Conservation (phyloP, 2,888 invertebrate genomes). For the Punctoribates punctum region DNA sequence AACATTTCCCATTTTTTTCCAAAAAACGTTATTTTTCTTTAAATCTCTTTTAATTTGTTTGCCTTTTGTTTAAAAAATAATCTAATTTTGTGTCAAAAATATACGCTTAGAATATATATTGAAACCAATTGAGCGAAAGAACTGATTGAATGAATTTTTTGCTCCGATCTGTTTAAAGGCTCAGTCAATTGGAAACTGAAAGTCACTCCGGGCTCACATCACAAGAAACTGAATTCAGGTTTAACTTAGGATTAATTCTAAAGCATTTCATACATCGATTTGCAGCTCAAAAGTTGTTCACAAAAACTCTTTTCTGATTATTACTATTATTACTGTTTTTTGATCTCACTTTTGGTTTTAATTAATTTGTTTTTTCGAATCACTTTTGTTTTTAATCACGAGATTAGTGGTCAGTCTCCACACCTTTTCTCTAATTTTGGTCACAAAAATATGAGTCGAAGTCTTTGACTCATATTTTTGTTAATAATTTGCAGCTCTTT, state of each 20-base stretch:
- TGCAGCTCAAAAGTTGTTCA: conserved; percentile 31
- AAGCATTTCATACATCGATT: background rate
- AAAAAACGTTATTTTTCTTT: background rate
- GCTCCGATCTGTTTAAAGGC: conserved; percentile 19
- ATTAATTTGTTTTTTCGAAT: background rate
- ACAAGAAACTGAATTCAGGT: conserved; percentile 43
- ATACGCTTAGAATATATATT: background rate
- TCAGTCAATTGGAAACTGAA: conserved; percentile 43
- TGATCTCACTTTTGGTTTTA: background rate
- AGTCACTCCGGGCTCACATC: conserved; percentile 42
- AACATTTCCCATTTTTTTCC: background rate
- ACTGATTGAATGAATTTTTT: conserved; percentile 7
- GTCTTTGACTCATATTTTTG: too few species aligned
- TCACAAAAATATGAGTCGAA: too few species aligned
- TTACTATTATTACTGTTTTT: conserved; percentile 14
- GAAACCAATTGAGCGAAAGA: background rate
- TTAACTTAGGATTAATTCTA: conserved; percentile 28
- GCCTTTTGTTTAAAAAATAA: too few species aligned
- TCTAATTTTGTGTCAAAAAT: too few species aligned
- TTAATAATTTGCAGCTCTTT: too few species aligned
- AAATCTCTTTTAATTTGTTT: too few species aligned
- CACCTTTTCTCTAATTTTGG: too few species aligned
- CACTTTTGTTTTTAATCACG: too few species aligned
- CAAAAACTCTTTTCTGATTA: conserved; percentile 30
- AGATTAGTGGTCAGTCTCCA: too few species aligned